Base-by-base conservation (phyloP, 2,113 vertebrate genomes). In the Todiramphus chloris region DNA sequence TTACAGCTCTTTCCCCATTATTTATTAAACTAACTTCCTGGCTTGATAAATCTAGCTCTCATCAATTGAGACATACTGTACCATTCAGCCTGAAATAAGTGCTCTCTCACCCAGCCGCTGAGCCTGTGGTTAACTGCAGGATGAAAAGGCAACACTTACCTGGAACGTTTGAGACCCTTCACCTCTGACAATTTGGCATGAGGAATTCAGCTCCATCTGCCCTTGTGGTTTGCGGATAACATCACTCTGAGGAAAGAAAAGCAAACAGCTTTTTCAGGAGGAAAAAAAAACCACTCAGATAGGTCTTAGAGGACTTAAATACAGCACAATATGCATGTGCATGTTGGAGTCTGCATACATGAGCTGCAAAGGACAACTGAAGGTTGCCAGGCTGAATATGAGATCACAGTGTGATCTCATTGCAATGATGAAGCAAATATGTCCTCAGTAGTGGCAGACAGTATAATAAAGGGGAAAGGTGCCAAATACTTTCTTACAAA, bases 101-200 rank as follows among this genome's bases (percentile, higher is more conserved):
- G 35, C 48, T 41, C 76, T 56, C 37, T 90, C 44, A 41, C 44
- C 16, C 66, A 88, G 63, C 35, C 48, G 44, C 60, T 16, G 19
- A 83, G 30, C 13, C 5, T 37, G 41, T 23, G 64, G 41, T 77
- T 84, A 93, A 25, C 48, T 68, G 43, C 35, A 83, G 66, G 67
- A 69, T 43, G 30, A 90, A 88, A 92, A 93, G 77, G 28, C 48
- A 93, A 70, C 0, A 3, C 97, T 97, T 63, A 99, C 99, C 95
- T 99, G 99, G 97, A 99, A 99, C 2, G 98, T 99, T 88, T 99
- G 98, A 1, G 98, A 98, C 87, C 98, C 99, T 93, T 99, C 99
- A 80, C 98, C 98, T 37, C 98, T 98, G 25, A 98, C 86, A 48
- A 99, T 98, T 46, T 98, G 97, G 93, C 99, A 99, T 0, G 97